phyloP scores from a whole-genome alignment of 1,140 invertebrate genomes.

The Ceratosolen solmsi region DNA sequence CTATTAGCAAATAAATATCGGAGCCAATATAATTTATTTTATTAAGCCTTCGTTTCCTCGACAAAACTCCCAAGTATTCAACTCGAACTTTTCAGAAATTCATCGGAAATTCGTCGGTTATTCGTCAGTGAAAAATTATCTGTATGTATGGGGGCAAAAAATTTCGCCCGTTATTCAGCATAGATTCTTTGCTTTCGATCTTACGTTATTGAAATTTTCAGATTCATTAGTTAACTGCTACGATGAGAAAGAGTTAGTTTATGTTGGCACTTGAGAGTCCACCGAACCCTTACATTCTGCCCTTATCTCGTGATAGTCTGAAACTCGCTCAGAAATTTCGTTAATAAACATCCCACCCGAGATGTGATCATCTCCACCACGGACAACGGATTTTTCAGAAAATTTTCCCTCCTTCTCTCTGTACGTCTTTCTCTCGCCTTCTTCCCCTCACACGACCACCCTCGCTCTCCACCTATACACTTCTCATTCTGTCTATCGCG shows the following conservation, averaged over 20 bases:
- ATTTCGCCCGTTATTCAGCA: not conserved
- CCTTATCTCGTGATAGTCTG: constrained; percentile 9
- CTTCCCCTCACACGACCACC: not conserved
- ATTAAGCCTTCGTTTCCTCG: too few species aligned
- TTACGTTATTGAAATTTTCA: constrained; percentile 38
- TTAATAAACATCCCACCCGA: constrained; percentile 45
- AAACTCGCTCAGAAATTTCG: constrained; percentile 35
- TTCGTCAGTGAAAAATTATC: too few species aligned
- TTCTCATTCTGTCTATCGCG: too few species aligned
- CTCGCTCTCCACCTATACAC: not conserved
- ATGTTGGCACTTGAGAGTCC: not conserved
- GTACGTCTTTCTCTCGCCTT: too few species aligned
- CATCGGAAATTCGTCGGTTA: too few species aligned
- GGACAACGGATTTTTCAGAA: constrained; percentile 27
- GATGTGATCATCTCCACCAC: not conserved
- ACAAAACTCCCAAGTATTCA: too few species aligned
- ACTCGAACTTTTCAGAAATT: too few species aligned
- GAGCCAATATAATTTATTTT: too few species aligned
- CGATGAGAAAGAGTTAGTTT: constrained; percentile 27
- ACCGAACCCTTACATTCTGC: not conserved
- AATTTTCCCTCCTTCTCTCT: not conserved
- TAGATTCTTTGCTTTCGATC: constrained; percentile 1
- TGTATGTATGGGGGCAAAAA: too few species aligned
- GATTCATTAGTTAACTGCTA: constrained; percentile 40
- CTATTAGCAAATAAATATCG: too few species aligned